Evolutionary conservation across 2,888 invertebrate species (phyloP).

Genomic region (Polydrusus pterygomalis): DNA sequence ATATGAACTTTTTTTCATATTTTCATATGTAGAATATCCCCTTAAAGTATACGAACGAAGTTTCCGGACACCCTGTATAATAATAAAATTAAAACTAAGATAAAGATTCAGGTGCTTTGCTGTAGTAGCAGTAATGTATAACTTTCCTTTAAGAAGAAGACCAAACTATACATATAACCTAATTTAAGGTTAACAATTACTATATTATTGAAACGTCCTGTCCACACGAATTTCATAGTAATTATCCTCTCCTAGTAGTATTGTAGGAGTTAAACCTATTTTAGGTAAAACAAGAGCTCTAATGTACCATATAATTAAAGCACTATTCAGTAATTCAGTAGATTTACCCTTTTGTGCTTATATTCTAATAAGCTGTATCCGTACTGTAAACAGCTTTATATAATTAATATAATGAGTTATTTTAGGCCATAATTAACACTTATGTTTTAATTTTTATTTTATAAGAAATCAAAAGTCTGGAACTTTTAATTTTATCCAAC

Average conservation of each 20-base stretch:
- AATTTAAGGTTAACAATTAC: too few relatives aligned
- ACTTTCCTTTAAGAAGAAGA: too few relatives aligned
- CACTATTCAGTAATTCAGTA: constrained; percentile 3
- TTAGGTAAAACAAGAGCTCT: neutral
- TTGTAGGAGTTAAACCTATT: neutral
- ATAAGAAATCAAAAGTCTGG: too few relatives aligned
- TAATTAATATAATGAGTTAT: neutral
- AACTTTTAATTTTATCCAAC: too few relatives aligned
- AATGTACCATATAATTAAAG: constrained; percentile 9
- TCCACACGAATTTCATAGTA: neutral
- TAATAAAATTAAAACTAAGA: too few relatives aligned
- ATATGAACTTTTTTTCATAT: too few relatives aligned
- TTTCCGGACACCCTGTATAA: too few relatives aligned
- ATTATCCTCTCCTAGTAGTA: neutral
- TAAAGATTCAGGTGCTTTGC: too few relatives aligned
- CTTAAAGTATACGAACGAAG: too few relatives aligned
- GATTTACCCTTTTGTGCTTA: neutral
- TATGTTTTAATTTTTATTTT: neutral
- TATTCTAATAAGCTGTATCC: neutral
- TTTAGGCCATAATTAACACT: neutral
- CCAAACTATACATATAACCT: too few relatives aligned
- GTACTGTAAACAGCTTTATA: neutral
- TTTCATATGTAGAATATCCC: too few relatives aligned
- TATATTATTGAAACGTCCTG: neutral
- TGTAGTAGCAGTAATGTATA: too few relatives aligned